phyloP scores from a whole-genome alignment of 2,888 invertebrate genomes.

The Mesoligia furuncula region DNA sequence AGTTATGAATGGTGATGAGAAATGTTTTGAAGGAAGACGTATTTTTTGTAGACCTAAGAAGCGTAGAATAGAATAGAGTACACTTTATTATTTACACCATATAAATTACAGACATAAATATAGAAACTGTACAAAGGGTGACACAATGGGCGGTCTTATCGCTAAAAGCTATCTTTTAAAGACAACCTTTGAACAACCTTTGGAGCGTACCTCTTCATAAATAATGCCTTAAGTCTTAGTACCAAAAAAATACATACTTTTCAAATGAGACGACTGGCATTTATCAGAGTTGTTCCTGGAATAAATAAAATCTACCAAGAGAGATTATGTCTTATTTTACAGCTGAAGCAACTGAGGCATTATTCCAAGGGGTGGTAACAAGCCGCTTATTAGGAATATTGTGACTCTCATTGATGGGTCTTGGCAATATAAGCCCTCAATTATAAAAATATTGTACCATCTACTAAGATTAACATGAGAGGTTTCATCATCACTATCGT shows the following conservation, averaged over 20 bases:
- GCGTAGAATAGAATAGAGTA: too few relatives aligned
- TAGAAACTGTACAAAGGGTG: too few relatives aligned
- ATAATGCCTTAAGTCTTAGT: background rate
- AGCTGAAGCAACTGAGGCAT: too few relatives aligned
- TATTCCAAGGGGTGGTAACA: background rate
- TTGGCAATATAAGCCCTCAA: background rate
- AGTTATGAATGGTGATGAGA: conserved; percentile 33
- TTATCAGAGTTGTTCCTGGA: background rate
- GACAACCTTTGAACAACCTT: too few relatives aligned
- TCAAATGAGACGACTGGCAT: background rate
- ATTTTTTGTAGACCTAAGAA: background rate
- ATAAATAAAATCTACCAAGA: background rate
- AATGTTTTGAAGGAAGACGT: conserved; percentile 17
- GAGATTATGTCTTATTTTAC: background rate
- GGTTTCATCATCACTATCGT: background rate
- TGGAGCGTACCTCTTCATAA: background rate
- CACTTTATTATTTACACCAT: too few relatives aligned
- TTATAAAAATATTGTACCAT: background rate
- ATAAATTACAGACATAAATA: too few relatives aligned
- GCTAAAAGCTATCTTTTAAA: too few relatives aligned
- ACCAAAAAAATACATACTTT: background rate
- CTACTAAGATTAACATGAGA: background rate
- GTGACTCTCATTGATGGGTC: background rate
- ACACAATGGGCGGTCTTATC: too few relatives aligned
- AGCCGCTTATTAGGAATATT: background rate